Evolutionary conservation across 2,797 vertebrate species (phyloP).

Genomic region (Thunnus albacares): DNA sequence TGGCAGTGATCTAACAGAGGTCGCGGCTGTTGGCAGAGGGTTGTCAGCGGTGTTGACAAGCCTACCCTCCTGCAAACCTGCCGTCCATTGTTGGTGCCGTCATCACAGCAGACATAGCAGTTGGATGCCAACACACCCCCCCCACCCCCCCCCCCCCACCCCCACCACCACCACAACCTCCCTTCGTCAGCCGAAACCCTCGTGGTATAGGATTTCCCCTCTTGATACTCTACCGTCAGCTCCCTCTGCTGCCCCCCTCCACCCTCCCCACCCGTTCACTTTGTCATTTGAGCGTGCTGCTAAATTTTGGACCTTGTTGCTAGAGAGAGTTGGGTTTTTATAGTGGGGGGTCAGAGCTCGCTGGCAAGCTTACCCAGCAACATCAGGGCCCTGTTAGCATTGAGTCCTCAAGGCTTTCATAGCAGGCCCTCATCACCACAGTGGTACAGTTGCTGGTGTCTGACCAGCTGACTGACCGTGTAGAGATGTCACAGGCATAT

Average conservation of each 20-base stretch:
- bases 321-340: conserved; percentile 84
- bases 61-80: conserved; percentile 70
- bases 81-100: conserved; percentile 81
- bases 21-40: conserved; percentile 64
- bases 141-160: conserved; percentile 15
- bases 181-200: conserved; percentile 66
- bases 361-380: conserved; percentile 76
- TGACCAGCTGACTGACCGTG: conserved; percentile 55
- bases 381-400: conserved; percentile 71
- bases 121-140: conserved; percentile 63
- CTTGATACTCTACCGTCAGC: conserved; percentile 43
- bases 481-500: conserved; percentile 54
- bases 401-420: conserved; percentile 68
- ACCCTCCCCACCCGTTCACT: conserved; percentile 10
- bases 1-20: conserved; percentile 68
- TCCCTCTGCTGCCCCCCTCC: conserved; percentile 51
- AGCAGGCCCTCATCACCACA: conserved; percentile 57
- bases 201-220: conserved; percentile 79
- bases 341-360: conserved; percentile 59
- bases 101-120: conserved; percentile 80
- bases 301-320: conserved; percentile 88
- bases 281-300: conserved; percentile 81
- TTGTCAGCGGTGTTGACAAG: conserved; percentile 81
- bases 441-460: conserved; percentile 29
- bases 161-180: conserved; percentile 46